A percentile compares a stretch with the other conserved stretches of the same genome.
These are phyloP conservation scores for Nephrotoma flavescens DNA, from an alignment of 2,888 invertebrate genomes.

Conservation along the genomic window DNA sequence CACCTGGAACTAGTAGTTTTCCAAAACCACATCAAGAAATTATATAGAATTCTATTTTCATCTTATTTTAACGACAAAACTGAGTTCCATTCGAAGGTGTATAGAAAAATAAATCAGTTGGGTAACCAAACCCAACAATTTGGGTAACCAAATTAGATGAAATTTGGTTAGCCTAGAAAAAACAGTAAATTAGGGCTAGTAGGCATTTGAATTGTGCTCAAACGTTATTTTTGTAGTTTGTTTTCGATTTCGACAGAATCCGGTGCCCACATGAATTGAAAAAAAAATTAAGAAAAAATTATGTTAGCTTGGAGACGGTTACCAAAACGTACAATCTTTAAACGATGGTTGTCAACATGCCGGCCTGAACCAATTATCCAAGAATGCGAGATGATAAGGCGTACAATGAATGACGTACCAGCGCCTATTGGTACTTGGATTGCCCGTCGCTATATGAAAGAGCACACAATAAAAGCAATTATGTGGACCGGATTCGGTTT, in stretches of 20 bases:
- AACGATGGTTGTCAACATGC: background rate
- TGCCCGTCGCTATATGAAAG: background rate
- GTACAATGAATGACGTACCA: background rate
- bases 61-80: too few species aligned
- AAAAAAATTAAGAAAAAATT: background rate
- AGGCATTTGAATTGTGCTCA: background rate
- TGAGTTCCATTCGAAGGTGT: too few species aligned
- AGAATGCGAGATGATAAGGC: background rate
- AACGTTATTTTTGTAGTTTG: background rate
- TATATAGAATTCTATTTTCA: too few species aligned
- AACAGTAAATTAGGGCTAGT: background rate
- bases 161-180: too few species aligned
- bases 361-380: background rate
- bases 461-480: background rate
- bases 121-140: too few species aligned
- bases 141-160: too few species aligned
- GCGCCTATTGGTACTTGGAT: background rate
- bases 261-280: background rate
- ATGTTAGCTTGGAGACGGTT: background rate
- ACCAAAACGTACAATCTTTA: background rate
- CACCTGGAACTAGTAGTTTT: too few species aligned
- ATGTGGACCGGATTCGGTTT: background rate
- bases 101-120: too few species aligned
- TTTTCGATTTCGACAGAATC: background rate
- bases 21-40: too few species aligned